These are phyloP conservation scores for Reticulitermes speratus DNA, from an alignment of 1,140 invertebrate genomes.

Conservation along the genomic window DNA sequence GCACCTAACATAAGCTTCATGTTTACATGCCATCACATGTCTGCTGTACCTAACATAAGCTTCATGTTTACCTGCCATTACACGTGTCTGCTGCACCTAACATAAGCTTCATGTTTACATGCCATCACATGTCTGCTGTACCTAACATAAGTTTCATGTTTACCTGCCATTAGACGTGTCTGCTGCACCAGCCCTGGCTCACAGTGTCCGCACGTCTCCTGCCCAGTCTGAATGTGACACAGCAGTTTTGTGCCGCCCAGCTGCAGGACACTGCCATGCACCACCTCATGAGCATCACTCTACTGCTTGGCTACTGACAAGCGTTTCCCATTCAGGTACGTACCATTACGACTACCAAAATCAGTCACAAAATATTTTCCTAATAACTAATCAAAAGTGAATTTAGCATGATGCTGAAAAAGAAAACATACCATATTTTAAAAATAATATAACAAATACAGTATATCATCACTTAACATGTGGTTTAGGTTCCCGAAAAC, in stretches of 20 bases:
- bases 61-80: too few relatives aligned
- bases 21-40: too few relatives aligned
- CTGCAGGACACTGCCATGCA: slow-evolving; percentile 73
- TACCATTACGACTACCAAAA: slow-evolving; percentile 84
- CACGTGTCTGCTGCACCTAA: too few relatives aligned
- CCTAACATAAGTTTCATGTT: neutral
- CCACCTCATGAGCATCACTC: slow-evolving; percentile 60
- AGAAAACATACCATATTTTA: slow-evolving; percentile 34
- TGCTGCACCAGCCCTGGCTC: slow-evolving; percentile 75
- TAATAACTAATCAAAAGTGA: slow-evolving; percentile 61
- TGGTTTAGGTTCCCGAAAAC: too few relatives aligned
- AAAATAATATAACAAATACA: neutral
- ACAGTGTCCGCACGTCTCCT: slow-evolving; percentile 84
- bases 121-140: too few relatives aligned
- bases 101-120: too few relatives aligned
- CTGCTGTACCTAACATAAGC: too few relatives aligned
- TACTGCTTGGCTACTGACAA: slow-evolving; percentile 70
- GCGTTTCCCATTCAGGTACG: slow-evolving; percentile 74
- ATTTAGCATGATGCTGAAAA: slow-evolving; percentile 72
- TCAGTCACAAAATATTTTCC: slow-evolving; percentile 72
- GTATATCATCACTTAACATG: too few relatives aligned
- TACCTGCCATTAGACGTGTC: neutral
- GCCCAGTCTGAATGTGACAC: slow-evolving; percentile 83
- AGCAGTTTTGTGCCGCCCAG: slow-evolving; percentile 73
- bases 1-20: too few relatives aligned